Base-by-base conservation (phyloP, 2,113 vertebrate genomes). In the Lucifuga dentata region DNA sequence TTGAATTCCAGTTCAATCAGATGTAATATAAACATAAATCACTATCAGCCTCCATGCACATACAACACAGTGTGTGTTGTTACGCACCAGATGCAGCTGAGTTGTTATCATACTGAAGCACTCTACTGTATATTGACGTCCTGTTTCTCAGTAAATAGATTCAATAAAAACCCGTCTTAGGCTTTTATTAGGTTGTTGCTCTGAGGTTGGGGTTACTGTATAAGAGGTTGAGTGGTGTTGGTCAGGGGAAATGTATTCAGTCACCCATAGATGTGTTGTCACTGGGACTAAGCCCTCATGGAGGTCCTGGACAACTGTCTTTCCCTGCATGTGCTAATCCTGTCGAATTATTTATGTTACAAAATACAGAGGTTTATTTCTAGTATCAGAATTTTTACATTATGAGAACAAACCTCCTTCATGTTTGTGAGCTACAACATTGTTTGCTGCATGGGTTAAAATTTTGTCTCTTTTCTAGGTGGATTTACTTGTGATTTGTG, bases 91-190 rank as follows among this genome's bases (percentile, higher is more conserved):
- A 73, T 78, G 60, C 45, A 70, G 49, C 33, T 24, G 33, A 68
- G 62, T 35, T 80, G 66, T 59, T 73, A 29, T 73, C 76, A 43
- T 52, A 38, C 64, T 58, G 45, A 40, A 74, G 67, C 79, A 65
- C 61, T 55, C 36, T 65, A 53, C 58, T 73, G 59, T 78, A 51
- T 80, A 87, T 86, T 32, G 68, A 83, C 66, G 32, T 57, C 58
- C 64, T 73, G 62, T 63, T 75, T 75, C n/a, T 52, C 57, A 51
- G 40, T 57, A 75, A 81, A 85, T 78, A 60, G 78, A 73, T 84
- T 75, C 46, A 71, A 70, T 50, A 74, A 45, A 67, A 80, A 45
- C 21, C 64, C n/a, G n/a, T n/a, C n/a, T n/a, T n/a, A n/a, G n/a
- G n/a, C n/a, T n/a, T n/a, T 45, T 62, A 20, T 23, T 36, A 19